Evolutionary conservation across 1,140 invertebrate species (phyloP), one percentile per base, ranked within the genome.

Genomic region (Drosophila mauritiana): DNA sequence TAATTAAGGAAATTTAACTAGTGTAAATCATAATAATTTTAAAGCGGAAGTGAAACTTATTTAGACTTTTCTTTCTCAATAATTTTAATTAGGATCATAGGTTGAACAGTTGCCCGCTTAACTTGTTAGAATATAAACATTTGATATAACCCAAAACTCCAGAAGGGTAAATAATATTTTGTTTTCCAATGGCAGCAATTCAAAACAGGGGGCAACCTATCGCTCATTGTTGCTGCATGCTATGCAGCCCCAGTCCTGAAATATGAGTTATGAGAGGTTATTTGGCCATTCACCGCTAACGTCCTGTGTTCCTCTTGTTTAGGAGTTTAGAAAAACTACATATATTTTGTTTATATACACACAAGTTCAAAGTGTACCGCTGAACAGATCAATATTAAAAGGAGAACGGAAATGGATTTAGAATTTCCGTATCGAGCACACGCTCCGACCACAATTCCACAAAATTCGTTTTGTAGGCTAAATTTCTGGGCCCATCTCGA

Each of bases 401-500:
- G 48, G 65, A 36, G 61, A 52, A 51, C 79, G 84, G 83, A 83
- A 86, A 86, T 86, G 70, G 76, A 88, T 83, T 79, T 83, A 62
- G 75, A 83, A 79, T 86, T 86, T 83, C 83, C 83, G 72, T 53
- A 69, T 42, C 78, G 76, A 76, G 67, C 51, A 65, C 20, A 22
- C 70, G 49, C 54, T 61, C 55, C 15, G 46, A 40, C 39, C 40
- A 53, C 40, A 75, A 48, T 67, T 67, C 22, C 42, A 34, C 22
- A 40, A 67, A 45, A 75, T 49, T 72, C 51, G 27, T 34, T 53
- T 58, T 36, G 20, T 37, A 58, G 40, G 59, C 58, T 12, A 34
- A 42, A 42, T 40, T 59, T 62, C 17, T 37, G 31, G 17, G 17
- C 15, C 46, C 27, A 54, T 62, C 59, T 53, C 49, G 11, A 40